Evolutionary conservation across 2,797 vertebrate species (phyloP), one percentile per base, ranked within the genome.

Genomic region (Neostethus bicornis): DNA sequence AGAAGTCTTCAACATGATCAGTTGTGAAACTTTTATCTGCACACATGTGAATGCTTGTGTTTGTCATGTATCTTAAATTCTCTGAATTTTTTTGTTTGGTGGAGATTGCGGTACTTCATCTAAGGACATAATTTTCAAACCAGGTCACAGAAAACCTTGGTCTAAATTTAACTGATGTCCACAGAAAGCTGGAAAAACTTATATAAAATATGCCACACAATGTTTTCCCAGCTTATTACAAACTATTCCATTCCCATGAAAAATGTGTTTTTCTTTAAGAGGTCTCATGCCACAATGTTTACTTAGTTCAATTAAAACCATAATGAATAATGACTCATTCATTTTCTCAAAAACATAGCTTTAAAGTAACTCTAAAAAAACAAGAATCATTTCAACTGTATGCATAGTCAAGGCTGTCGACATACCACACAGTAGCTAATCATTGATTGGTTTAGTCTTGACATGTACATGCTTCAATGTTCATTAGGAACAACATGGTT

Each of bases 1-100:
- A 23, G 60, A 58, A 83, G 69, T 84, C 77, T 66, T 61, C 28
- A 14, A 48, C 51, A 67, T 71, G 56, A 77, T 73, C 51, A 34
- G 43, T 78, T 73, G 67, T 65, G 61, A 66, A 70, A 65, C 46
- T 69, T 61, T 55, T 34, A 42, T 32, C 26, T 44, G 23, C 43
- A 28, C 46, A 57, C 58, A 46, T 60, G 17, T 13, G 2, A 16
- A 50, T 4, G 32, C 12, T 28, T 17, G 12, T 21, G 55, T 41
- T 41, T 3, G 2, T 38, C 43, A 35, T 57, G 9, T 31, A 9
- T 12, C 24, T 23, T n/a, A n/a, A 29, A 32, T 51, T 51, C 28
- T 61, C 35, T 61, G 35, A 48, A 52, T 58, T 8, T 11, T 8
- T 51, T 57, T 53, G 26, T 25, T 34, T 64, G 45, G 35, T 64